phyloP scores from a whole-genome alignment of 2,797 vertebrate species.

The Hydrolagus colliei region DNA sequence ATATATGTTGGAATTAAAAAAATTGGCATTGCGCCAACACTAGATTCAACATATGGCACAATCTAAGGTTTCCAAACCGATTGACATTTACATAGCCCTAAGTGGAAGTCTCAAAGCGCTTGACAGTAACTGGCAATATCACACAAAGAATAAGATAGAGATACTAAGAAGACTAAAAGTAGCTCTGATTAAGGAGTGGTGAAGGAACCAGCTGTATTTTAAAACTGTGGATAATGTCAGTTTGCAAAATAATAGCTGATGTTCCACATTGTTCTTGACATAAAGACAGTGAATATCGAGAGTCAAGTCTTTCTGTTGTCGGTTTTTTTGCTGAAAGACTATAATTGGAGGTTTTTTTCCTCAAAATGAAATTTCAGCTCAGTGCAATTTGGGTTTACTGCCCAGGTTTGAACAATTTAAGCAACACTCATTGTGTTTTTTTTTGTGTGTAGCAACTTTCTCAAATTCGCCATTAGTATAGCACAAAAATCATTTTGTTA shows the following conservation, averaged over 20 bases:
- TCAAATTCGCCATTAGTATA: background rate
- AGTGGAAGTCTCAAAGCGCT: no score
- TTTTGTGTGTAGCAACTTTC: background rate
- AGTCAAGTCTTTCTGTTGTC: background rate
- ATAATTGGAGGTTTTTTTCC: background rate
- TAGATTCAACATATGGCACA: no score
- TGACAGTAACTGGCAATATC: no score
- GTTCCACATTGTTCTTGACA: no score
- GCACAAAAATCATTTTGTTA: background rate
- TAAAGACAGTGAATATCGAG: background rate
- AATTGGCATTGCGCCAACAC: no score
- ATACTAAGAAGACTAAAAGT: background rate
- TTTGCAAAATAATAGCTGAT: background rate
- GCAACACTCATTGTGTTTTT: background rate
- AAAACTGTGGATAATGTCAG: background rate
- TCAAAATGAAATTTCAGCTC: background rate
- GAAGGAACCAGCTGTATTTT: background rate
- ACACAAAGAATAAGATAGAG: no score
- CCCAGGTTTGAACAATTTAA: background rate
- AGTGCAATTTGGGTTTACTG: background rate
- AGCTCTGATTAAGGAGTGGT: background rate
- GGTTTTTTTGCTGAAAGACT: slow-evolving; percentile 5
- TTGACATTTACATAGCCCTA: background rate
- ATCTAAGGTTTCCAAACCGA: background rate
- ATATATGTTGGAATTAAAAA: no score